Base-by-base conservation (phyloP, 2,888 invertebrate genomes). In the Diaperis boleti region DNA sequence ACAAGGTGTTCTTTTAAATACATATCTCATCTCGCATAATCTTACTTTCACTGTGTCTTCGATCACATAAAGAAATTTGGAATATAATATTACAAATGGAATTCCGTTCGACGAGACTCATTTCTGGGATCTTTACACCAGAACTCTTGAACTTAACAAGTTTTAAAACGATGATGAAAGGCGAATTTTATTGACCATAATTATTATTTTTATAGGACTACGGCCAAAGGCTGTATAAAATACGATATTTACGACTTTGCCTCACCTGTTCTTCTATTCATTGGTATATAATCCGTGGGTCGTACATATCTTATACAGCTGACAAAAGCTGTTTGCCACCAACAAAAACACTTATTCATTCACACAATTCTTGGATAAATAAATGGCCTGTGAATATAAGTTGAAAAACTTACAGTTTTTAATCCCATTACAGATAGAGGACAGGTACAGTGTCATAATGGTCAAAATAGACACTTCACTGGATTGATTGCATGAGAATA, bases 151-250 rank as follows among this genome's bases (percentile, higher is more conserved):
- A 31, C 45, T 68, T 71, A 72, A 72, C 70, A 73, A 68, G 68
- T 68, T 59, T 63, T 65, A 66, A 68, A 69, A 65, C 62, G 68
- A 74, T 71, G 73, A 72, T 71, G 74, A 73, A 72, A 71, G 71
- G 68, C 67, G 67, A 68, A 74, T 71, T 74, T 75, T 74, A 74
- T 74, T 69, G 68, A 47, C 65, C 69, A 69, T 73, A 72, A 74
- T 73, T 74, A 74, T 73, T 74, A 74, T 74, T 74, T 74, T 76
- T 73, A 75, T 73, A 73, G 73, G 70, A 71, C 73, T 69, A 72
- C 57, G 68, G 67, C 71, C 68, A 57, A 60, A 65, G 68, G 64
- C 67, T 59, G 65, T 71, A 75, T 74, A 75, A 76, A 75, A 71
- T 69, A 65, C 69, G 50, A 72, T 72, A 73, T 75, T 76, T 76